phyloP scores from a whole-genome alignment of 2,113 vertebrate species.

The Thunnus maccoyii region DNA sequence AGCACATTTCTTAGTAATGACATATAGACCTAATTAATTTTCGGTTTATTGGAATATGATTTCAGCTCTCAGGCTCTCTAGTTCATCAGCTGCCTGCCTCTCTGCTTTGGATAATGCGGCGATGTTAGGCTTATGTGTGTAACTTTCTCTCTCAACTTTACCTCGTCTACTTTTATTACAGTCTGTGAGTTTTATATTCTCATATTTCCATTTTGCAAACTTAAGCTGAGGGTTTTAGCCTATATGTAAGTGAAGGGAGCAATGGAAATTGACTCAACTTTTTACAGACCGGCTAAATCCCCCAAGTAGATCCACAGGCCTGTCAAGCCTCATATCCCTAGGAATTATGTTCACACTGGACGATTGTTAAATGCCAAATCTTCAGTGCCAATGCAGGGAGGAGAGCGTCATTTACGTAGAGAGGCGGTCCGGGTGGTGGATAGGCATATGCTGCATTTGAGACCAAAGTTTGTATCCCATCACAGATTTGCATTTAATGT shows the following conservation, averaged over 20 bases:
- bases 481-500: too few species aligned
- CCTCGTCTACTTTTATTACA: too few species aligned
- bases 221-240: too few species aligned
- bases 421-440: neutral
- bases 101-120: neutral
- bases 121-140: neutral
- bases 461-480: too few species aligned
- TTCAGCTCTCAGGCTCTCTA: constrained; percentile 20
- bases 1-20: constrained; percentile 51
- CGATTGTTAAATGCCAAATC: neutral
- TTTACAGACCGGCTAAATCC: neutral
- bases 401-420: neutral
- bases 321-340: neutral
- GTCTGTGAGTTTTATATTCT: neutral
- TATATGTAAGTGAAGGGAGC: too few species aligned
- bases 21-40: constrained; percentile 53
- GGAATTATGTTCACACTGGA: neutral
- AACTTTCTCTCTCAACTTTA: neutral
- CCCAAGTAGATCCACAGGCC: neutral
- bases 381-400: neutral
- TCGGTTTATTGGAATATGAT: constrained; percentile 22
- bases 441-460: too few species aligned
- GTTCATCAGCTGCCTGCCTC: constrained; percentile 9
- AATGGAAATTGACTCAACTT: too few species aligned
- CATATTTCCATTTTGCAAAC: constrained; percentile 1